Conservation (phyloP, 2,113 vertebrate species). For the Gopherus evgoodei region DNA sequence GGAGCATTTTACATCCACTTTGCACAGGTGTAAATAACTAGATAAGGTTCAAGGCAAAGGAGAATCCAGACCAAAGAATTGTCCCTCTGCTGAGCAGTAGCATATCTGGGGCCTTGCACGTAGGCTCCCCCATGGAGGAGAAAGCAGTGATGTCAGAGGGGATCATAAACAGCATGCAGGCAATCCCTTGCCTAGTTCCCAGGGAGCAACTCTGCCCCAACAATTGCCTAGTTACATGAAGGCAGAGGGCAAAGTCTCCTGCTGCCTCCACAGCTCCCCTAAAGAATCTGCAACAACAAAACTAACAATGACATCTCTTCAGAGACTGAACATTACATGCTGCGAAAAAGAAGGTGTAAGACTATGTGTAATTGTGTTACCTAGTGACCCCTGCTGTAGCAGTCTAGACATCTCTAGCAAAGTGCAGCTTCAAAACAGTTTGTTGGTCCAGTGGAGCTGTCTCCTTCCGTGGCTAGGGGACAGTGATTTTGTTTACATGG, state of each 20-base stretch:
- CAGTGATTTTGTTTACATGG: neutral
- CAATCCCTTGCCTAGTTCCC: neutral
- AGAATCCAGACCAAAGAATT: neutral
- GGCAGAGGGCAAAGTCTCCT: neutral
- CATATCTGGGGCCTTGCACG: neutral
- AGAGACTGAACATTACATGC: neutral
- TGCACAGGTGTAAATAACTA: neutral
- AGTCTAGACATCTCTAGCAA: neutral
- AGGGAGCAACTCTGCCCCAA: neutral
- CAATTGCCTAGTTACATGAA: neutral
- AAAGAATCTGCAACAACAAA: neutral
- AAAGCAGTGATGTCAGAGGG: neutral
- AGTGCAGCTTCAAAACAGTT: neutral
- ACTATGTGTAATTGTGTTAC: neutral
- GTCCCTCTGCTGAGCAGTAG: neutral
- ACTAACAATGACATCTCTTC: neutral
- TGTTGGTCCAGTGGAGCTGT: neutral
- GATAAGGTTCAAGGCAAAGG: neutral
- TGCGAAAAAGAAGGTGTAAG: neutral
- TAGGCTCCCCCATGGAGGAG: neutral
- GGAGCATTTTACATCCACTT: neutral
- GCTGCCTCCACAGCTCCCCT: neutral
- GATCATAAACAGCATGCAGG: neutral
- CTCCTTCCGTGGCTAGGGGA: neutral
- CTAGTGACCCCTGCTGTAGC: neutral